These are phyloP conservation scores for Polypterus bichir DNA, from an alignment of 2,113 vertebrate genomes.

Conservation along the genomic window DNA sequence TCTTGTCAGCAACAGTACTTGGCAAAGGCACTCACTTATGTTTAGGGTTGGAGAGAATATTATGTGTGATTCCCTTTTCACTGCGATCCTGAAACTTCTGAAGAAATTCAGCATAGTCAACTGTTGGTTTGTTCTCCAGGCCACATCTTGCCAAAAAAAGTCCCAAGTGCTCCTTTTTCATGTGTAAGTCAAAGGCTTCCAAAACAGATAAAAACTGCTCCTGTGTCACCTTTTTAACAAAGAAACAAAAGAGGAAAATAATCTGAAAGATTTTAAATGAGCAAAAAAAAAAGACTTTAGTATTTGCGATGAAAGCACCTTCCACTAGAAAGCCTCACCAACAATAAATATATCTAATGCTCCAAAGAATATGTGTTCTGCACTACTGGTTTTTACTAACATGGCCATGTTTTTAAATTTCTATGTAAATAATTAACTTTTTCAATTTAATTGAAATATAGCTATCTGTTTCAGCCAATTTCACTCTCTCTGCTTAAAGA, in stretches of 20 bases:
- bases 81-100: constrained; percentile 27
- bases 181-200: constrained; percentile 24
- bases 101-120: constrained; percentile 26
- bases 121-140: constrained; percentile 18
- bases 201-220: constrained; percentile 27
- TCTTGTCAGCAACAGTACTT: constrained; percentile 4
- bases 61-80: constrained; percentile 21
- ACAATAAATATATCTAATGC: too few relatives aligned
- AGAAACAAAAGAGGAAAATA: background rate
- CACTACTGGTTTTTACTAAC: too few relatives aligned
- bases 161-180: constrained; percentile 28
- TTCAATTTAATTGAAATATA: too few relatives aligned
- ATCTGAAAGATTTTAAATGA: too few relatives aligned
- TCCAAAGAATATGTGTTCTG: too few relatives aligned
- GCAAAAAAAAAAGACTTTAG: too few relatives aligned
- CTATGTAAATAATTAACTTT: too few relatives aligned
- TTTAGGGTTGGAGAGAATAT: constrained; percentile 31
- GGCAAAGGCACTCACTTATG: constrained; percentile 18
- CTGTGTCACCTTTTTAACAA: constrained; percentile 19
- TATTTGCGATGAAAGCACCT: too few relatives aligned
- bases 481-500: too few relatives aligned
- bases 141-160: constrained; percentile 29
- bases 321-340: too few relatives aligned
- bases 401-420: too few relatives aligned
- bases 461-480: too few relatives aligned